Base-by-base conservation (phyloP, 2,113 vertebrate genomes). In the Silurus glanis region DNA sequence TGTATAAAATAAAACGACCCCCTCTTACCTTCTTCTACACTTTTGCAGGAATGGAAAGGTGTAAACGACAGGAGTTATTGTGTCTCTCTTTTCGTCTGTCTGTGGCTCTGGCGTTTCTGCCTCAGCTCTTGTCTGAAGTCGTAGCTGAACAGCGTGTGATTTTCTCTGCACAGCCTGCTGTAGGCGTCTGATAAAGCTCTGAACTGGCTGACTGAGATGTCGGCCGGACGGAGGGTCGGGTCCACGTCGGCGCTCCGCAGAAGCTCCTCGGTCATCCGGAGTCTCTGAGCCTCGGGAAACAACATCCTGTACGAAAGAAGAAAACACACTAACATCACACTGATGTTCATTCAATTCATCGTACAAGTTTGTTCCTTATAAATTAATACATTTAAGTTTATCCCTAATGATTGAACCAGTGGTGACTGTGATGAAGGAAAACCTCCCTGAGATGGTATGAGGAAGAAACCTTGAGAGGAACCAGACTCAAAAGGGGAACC, bases 81-180 rank as follows among this genome's bases (percentile, higher is more conserved):
- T 49, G 85, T 71, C 49, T 87, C 80, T 78, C 47, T 76, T 66
- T 85, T 86, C 80, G 49, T 25, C n/a, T 74, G 71, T 45, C 61
- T 71, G 82, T 59, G 88, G 9, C 37, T 0, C 2, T 89, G 9
- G 53, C 90, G 93, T 64, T 91, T 96, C 81, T 93, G 90, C 87
- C 37, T 92, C 76, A 97, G 95, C 85, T 99, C 97, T 58, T 98
- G 96, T 91, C 98, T 96, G 91, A 95, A 97, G 76, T 96, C 94
- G 28, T 97, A 99, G 51, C 76, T 21, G 85, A 96, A 91, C 85
- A 99, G 95, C 23, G 67, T 17, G 4, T 95, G 93, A 71, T 98
- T 94, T 13, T 91, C 92, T 17, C 92, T 82, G 56, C 97, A 99
- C 89, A 99, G 95, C 67, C 90, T 86, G 82, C 96, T 94, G 83